Conservation (phyloP, 1,140 invertebrate genomes). For the Aphelinus atriplicis region DNA sequence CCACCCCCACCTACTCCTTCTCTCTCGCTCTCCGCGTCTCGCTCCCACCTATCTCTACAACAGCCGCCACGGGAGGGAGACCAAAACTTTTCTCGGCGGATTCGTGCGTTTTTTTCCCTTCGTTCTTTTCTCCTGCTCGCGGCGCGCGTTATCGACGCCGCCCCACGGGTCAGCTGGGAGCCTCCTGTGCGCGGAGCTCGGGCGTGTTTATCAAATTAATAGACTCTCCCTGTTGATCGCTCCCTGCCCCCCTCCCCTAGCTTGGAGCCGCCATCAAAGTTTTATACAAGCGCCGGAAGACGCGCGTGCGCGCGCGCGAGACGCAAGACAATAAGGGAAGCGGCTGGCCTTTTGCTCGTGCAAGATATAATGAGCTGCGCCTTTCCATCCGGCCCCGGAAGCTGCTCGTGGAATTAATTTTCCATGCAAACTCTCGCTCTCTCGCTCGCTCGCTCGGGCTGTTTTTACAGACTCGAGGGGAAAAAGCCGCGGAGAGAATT, state of each 20-base stretch:
- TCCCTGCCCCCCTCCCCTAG: conserved; percentile 1
- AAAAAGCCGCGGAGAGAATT: background rate
- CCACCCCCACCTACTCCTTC: conserved; percentile 25
- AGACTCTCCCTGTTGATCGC: conserved; percentile 30
- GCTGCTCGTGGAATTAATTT: conserved; percentile 37
- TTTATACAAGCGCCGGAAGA: background rate
- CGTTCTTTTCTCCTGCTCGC: background rate
- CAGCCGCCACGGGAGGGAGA: conserved; percentile 2
- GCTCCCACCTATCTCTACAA: background rate
- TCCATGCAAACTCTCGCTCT: conserved; percentile 24
- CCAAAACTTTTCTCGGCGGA: conserved; percentile 20
- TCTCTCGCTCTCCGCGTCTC: conserved; percentile 4
- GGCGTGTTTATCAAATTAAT: conserved; percentile 40
- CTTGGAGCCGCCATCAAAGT: conserved; percentile 1
- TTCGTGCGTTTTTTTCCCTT: background rate
- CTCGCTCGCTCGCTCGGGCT: background rate
- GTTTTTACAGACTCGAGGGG: background rate
- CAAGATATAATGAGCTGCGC: conserved; percentile 22
- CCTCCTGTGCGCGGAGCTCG: background rate
- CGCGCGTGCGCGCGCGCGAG: conserved; percentile 1
- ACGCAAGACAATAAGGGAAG: conserved; percentile 36
- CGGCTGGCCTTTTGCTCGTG: conserved; percentile 1
- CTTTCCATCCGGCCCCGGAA: conserved; percentile 36
- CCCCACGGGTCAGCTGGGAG: background rate
- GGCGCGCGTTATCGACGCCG: conserved; percentile 4